Percentiles rank a stretch among this genome's conserved stretches.
phyloP scores from a whole-genome alignment of 1,140 invertebrate species.

The Cotesia chilonis region DNA sequence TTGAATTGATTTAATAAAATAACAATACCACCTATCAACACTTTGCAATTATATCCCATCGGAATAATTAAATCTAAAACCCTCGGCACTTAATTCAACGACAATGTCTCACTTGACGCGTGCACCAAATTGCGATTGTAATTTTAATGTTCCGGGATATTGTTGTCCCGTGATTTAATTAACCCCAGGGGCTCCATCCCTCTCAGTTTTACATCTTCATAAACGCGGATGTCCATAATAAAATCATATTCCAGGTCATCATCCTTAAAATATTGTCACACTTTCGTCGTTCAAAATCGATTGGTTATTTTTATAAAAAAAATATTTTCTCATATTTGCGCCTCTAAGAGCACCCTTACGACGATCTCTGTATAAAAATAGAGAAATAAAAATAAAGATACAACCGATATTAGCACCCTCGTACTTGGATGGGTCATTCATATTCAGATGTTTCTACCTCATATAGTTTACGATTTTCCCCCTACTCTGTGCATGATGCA shows the following conservation, averaged over 20 bases:
- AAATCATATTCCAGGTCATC: not conserved
- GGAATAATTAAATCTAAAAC: too few relatives aligned
- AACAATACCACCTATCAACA: constrained; percentile 1
- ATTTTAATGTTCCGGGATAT: constrained; percentile 18
- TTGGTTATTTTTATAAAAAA: too few relatives aligned
- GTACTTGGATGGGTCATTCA: constrained; percentile 34
- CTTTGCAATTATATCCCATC: not conserved
- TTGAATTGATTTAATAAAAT: too few relatives aligned
- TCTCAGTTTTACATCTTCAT: not conserved
- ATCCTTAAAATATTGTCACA: not conserved
- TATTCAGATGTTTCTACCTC: constrained; percentile 58
- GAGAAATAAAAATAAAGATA: not conserved
- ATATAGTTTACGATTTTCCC: constrained; percentile 55
- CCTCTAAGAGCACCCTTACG: too few relatives aligned
- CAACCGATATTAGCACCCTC: constrained; percentile 23
- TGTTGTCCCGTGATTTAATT: constrained; percentile 11
- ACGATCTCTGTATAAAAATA: too few relatives aligned
- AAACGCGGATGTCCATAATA: not conserved
- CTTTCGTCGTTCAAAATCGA: too few relatives aligned
- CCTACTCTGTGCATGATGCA: constrained; percentile 18
- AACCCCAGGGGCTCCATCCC: constrained; percentile 25
- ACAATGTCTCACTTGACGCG: constrained; percentile 25
- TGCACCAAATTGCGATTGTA: constrained; percentile 21
- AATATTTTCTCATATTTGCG: too few relatives aligned
- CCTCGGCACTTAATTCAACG: constrained; percentile 15